A percentile compares a stretch with the other conserved stretches of the same genome.
These are phyloP conservation scores for Gryon sp. DNA, from an alignment of 1,140 invertebrate species.

Conservation along the genomic window DNA sequence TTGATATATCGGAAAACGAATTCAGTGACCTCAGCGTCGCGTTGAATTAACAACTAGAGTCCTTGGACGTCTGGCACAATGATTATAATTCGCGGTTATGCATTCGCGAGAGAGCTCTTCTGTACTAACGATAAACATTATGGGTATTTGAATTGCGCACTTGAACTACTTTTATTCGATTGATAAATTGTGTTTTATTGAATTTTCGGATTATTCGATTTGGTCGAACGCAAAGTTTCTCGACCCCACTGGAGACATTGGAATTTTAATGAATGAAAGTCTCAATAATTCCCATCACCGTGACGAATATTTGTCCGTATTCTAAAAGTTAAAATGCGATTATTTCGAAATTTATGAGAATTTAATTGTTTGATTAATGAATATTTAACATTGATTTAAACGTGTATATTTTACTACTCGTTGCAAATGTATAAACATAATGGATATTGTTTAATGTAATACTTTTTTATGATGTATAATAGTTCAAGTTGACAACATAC, in stretches of 20 bases:
- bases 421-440: conserved; percentile 30
- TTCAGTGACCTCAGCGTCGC: conserved; percentile 38
- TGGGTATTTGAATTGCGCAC: not conserved
- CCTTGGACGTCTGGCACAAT: conserved; percentile 58
- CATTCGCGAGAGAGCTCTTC: conserved; percentile 8
- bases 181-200: not conserved
- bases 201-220: too few relatives aligned
- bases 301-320: conserved; percentile 7
- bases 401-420: conserved; percentile 12
- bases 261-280: conserved; percentile 25
- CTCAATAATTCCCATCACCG: conserved; percentile 5
- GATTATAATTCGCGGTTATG: conserved; percentile 17
- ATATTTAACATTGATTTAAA: conserved; percentile 17
- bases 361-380: conserved; percentile 39
- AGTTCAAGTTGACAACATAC: conserved; percentile 21
- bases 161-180: not conserved
- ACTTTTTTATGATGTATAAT: conserved; percentile 24
- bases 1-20: conserved; percentile 31
- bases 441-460: not conserved
- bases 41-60: conserved; percentile 56
- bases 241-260: not conserved
- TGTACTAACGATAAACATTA: not conserved
- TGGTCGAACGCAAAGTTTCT: not conserved
- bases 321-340: conserved; percentile 14
- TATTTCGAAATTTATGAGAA: conserved; percentile 30